A percentile compares a stretch with the other conserved stretches of the same genome.
phyloP scores from a whole-genome alignment of 92 coral and sea anemone genomes.

The Montipora capitata region DNA sequence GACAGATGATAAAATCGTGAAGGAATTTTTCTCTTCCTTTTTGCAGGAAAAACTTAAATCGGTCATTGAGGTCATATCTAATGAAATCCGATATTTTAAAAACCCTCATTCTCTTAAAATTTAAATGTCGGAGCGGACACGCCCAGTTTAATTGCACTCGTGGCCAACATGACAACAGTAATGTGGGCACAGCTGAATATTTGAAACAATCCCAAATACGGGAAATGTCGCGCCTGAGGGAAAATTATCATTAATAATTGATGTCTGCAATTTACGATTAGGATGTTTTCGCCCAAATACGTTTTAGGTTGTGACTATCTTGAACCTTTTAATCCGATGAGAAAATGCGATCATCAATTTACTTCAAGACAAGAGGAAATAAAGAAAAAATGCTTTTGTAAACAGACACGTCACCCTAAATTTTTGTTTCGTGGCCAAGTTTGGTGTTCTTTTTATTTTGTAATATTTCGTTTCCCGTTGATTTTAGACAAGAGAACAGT shows the following conservation, averaged over 20 bases:
- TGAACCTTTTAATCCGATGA: background rate
- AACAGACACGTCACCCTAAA: no score
- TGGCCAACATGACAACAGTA: background rate
- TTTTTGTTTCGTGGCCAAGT: no score
- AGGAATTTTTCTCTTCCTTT: constrained; percentile 3
- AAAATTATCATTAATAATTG: background rate
- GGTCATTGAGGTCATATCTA: constrained; percentile 12
- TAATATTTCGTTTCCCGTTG: no score
- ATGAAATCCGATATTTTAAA: background rate
- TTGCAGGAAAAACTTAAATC: background rate
- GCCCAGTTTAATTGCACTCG: background rate
- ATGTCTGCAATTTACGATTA: background rate
- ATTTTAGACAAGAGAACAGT: no score
- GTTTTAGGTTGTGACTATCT: background rate
- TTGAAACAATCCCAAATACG: constrained; percentile 14
- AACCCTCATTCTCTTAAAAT: no score
- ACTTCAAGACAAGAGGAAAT: no score
- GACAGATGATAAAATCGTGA: background rate
- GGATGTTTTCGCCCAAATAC: background rate
- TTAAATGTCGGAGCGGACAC: no score
- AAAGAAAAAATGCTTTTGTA: no score
- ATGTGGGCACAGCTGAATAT: background rate
- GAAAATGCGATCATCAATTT: background rate
- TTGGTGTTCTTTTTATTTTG: no score
- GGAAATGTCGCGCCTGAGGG: background rate